Evolutionary conservation across 2,797 vertebrate species (phyloP).

Genomic region (Halcyon chelicuti): DNA sequence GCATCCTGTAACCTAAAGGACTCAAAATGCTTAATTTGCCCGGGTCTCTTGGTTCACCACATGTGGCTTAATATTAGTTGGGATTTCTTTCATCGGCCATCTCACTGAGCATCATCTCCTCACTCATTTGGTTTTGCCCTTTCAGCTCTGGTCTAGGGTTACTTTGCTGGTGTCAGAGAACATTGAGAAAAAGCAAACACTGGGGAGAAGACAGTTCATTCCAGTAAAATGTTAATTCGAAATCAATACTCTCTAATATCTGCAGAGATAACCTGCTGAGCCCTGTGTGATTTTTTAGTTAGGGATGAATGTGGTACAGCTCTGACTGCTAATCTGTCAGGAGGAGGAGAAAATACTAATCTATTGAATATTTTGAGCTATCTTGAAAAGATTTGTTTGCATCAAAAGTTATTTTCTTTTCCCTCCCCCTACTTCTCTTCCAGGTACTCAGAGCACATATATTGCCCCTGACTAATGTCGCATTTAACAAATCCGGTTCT

Average conservation of each 20-base stretch:
- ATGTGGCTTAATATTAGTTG: background rate
- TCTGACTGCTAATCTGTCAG: background rate
- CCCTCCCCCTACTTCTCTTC: background rate
- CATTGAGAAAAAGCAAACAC: background rate
- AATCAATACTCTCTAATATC: background rate
- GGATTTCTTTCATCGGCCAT: background rate
- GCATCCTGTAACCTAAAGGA: background rate
- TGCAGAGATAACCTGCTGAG: background rate
- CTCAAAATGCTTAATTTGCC: background rate
- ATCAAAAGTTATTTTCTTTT: background rate
- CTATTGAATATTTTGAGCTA: background rate
- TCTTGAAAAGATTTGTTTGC: background rate
- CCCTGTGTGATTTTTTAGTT: background rate
- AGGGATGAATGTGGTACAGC: background rate
- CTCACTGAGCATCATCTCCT: background rate
- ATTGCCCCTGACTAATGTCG: slow-evolving; percentile 94
- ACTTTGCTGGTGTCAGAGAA: background rate
- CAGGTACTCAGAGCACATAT: slow-evolving; percentile 92
- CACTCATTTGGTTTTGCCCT: background rate
- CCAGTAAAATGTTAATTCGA: background rate
- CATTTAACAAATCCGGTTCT: slow-evolving; percentile 97
- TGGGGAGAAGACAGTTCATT: background rate
- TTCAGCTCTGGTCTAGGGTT: background rate
- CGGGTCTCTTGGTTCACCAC: background rate
- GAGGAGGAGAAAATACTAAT: background rate